phyloP scores from a whole-genome alignment of 2,113 vertebrate genomes.

The Syngnathus floridae region DNA sequence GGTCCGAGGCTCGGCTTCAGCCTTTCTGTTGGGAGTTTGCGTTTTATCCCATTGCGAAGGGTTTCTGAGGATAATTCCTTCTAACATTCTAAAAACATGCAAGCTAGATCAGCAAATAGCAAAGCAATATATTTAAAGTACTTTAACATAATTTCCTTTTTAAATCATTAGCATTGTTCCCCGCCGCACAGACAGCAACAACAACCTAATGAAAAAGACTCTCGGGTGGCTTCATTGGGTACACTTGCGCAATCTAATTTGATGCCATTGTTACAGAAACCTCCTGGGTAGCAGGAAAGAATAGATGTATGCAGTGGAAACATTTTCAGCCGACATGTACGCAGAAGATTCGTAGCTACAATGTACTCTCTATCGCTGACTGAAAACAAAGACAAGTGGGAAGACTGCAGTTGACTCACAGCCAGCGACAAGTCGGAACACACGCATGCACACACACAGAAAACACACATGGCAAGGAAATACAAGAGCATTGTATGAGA shows the following conservation, averaged over 20 bases:
- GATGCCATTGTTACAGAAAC: slow-evolving; percentile 2
- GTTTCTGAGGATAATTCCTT: not conserved
- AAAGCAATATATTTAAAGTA: not conserved
- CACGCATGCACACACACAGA: slow-evolving; percentile 17
- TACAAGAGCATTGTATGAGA: slow-evolving; percentile 31
- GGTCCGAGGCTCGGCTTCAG: too few species aligned
- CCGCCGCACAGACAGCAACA: not conserved
- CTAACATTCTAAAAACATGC: not conserved
- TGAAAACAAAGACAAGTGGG: not conserved
- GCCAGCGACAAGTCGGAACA: slow-evolving; percentile 37
- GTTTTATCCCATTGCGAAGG: too few species aligned
- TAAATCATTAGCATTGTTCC: not conserved
- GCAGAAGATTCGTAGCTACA: slow-evolving; percentile 10
- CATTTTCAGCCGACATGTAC: slow-evolving; percentile 19
- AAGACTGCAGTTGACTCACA: slow-evolving; percentile 14
- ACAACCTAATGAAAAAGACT: not conserved
- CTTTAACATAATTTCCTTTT: not conserved
- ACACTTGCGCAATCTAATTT: not conserved
- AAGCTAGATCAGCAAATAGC: not conserved
- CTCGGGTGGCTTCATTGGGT: not conserved
- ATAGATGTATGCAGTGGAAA: slow-evolving; percentile 16
- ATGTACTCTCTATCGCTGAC: not conserved
- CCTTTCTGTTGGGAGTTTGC: too few species aligned
- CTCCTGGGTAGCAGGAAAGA: slow-evolving; percentile 9
- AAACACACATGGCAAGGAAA: slow-evolving; percentile 10